These are phyloP conservation scores for Argyra leucocephala DNA, from an alignment of 2,888 invertebrate species.

Conservation along the genomic window DNA sequence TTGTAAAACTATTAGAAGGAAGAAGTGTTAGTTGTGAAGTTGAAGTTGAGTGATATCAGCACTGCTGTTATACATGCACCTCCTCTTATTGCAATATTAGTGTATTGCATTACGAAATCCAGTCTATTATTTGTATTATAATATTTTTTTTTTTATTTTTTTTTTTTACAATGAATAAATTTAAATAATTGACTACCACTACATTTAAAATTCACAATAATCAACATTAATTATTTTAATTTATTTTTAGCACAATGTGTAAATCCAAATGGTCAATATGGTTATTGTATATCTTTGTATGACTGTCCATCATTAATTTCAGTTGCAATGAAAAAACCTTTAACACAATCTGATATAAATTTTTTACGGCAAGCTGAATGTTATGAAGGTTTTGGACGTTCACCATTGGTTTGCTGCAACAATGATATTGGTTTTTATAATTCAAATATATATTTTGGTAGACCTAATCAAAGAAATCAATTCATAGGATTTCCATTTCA, in stretches of 20 bases:
- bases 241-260: conserved; percentile 46
- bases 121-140: no score
- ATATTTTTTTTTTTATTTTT: no score
- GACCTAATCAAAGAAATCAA: conserved; percentile 16
- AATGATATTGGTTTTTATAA: conserved; percentile 31
- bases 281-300: conserved; percentile 34
- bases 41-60: no score
- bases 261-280: conserved; percentile 36
- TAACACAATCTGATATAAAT: conserved; percentile 28
- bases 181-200: no score
- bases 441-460: conserved; percentile 1
- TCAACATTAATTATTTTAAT: background rate
- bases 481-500: conserved; percentile 19
- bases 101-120: no score
- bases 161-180: no score
- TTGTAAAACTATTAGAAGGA: no score
- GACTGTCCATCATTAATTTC: conserved; percentile 34
- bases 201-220: no score
- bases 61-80: no score
- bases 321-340: conserved; percentile 27
- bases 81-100: no score
- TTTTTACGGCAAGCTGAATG: conserved; percentile 36
- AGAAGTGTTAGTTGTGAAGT: no score
- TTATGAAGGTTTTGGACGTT: conserved; percentile 26
- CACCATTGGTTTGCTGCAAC: conserved; percentile 37